These are phyloP conservation scores for Drosophila cognata DNA, from an alignment of 2,888 invertebrate genomes.

Conservation along the genomic window DNA sequence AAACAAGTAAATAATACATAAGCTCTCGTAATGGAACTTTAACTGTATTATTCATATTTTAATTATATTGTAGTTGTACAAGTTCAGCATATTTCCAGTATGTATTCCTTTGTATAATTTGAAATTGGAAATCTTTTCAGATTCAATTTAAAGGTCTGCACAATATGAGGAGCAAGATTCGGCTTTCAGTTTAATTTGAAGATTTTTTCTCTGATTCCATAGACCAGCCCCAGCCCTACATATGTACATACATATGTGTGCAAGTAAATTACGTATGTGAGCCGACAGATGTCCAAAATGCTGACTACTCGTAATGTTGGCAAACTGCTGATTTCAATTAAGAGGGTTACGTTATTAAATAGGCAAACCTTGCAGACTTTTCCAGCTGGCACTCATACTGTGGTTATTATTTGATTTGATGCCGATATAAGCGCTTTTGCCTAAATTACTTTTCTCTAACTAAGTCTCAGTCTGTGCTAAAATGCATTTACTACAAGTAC, in stretches of 20 bases:
- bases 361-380: not conserved
- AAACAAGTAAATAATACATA: not conserved
- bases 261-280: conserved; percentile 22
- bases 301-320: conserved; percentile 13
- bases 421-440: conserved; percentile 69
- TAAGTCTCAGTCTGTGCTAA: conserved; percentile 3
- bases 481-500: conserved; percentile 1
- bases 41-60: conserved; percentile 10
- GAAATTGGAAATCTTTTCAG: not conserved
- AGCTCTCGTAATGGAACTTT: conserved; percentile 6
- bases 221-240: not conserved
- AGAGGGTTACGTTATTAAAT: conserved; percentile 26
- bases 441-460: conserved; percentile 60
- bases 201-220: not conserved
- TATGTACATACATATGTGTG: not conserved
- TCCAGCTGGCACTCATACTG: conserved; percentile 4
- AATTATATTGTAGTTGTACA: not conserved
- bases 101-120: not conserved
- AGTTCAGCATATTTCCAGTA: not conserved
- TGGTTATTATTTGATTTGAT: conserved; percentile 65
- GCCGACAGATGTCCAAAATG: conserved; percentile 42
- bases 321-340: conserved; percentile 43
- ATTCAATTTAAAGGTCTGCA: not conserved
- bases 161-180: not conserved
- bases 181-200: not conserved